Evolutionary conservation across 1,140 invertebrate genomes (phyloP), one percentile per base, ranked within the genome.

Genomic region (Drosophila tristis): DNA sequence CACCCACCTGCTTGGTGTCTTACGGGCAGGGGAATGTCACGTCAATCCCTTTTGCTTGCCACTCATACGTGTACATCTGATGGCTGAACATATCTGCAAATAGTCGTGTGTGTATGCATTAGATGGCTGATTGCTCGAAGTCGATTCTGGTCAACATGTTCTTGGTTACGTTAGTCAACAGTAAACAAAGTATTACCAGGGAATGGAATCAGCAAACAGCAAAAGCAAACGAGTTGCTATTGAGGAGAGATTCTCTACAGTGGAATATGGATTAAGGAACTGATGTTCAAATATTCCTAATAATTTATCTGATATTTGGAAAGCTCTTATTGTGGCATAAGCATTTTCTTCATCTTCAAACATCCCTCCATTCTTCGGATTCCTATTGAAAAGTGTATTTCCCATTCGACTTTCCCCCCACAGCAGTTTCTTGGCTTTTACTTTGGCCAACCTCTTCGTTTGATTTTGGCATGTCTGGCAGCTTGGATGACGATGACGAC

Each of bases 401-500:
- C 7, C 9, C 6, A 61, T 31, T 39, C 39, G 56, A 47, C 25
- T 51, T 70, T 35, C 16, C 23, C 16, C 16, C 16, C 16, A 13
- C 6, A 7, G 5, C 7, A 20, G 13, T 25, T 68, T 56, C 31
- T n/a, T 29, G 20, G 23, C 8, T 43, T 54, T 47, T 53, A 49
- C 23, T 26, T 35, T 60, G 65, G 64, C 72, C 68, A 85, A 77
- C 49, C 53, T 50, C 70, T 80, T 76, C 71, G 73, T 84, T 84
- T 84, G 75, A 77, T 87, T 74, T 89, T 89, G 72, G 84, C 84
- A 50, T 89, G 84, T 84, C 77, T 85, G 74, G 71, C 59, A 71
- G 62, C 61, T 26, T 39, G 64, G 64, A 70, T 70, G 66, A 67
- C 53, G 53, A 70, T 58, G 67, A 35, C 60, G 57, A 47, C 80